A percentile compares a stretch with the other conserved stretches of the same genome.
phyloP scores from a whole-genome alignment of 2,113 vertebrate species.

The Prionailurus viverrinus region DNA sequence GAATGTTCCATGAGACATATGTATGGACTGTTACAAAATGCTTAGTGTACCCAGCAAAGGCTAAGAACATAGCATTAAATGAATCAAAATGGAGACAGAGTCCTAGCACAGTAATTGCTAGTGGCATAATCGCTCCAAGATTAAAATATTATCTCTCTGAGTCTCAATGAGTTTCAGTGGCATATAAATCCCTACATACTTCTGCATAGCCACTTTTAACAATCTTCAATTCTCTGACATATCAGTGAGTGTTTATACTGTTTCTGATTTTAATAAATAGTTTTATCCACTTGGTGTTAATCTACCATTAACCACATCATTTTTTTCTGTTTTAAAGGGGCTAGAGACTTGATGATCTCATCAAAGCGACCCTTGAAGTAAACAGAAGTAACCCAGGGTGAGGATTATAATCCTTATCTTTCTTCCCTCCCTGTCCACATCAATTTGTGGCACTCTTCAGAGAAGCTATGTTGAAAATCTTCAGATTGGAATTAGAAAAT shows the following conservation, averaged over 20 bases:
- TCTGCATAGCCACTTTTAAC: background rate
- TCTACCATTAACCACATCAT: slow-evolving; percentile 7
- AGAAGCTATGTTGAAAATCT: background rate
- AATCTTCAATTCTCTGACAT: background rate
- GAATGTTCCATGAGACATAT: background rate
- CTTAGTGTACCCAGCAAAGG: background rate
- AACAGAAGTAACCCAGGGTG: slow-evolving; percentile 59
- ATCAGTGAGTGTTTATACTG: background rate
- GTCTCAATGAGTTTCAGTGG: background rate
- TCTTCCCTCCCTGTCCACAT: background rate
- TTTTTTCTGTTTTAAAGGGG: slow-evolving; percentile 63
- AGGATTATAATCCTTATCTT: slow-evolving; percentile 49
- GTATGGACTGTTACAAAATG: slow-evolving; percentile 26
- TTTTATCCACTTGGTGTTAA: background rate
- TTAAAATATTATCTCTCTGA: background rate
- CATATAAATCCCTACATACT: background rate
- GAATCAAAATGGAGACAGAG: background rate
- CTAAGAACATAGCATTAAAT: slow-evolving; percentile 15
- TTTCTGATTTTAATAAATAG: slow-evolving; percentile 32
- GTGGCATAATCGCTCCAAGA: background rate
- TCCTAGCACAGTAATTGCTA: background rate
- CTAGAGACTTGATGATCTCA: slow-evolving; percentile 65
- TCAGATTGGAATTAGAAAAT: background rate
- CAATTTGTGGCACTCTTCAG: background rate
- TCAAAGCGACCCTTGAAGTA: slow-evolving; percentile 58